Percentiles rank a stretch among this genome's conserved stretches.
Conservation (phyloP, 2,113 vertebrate species). For the Barnardius zonarius region DNA sequence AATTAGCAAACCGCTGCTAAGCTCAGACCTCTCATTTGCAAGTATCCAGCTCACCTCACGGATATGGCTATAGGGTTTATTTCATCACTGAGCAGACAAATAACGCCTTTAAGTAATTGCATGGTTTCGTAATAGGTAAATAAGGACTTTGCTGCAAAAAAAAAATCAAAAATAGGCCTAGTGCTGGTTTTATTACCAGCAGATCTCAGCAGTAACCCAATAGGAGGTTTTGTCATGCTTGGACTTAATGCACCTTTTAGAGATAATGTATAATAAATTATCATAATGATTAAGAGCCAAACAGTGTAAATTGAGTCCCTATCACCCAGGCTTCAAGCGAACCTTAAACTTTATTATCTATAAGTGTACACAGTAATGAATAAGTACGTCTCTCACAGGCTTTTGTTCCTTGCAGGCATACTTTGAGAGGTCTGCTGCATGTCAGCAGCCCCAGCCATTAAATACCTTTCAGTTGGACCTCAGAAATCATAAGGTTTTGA, state of each 20-base stretch:
- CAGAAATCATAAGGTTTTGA: background rate
- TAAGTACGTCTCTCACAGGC: background rate
- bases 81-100: background rate
- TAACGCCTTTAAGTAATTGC: background rate
- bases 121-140: background rate
- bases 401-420: background rate
- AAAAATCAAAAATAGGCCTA: background rate
- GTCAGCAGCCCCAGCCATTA: background rate
- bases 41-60: background rate
- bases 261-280: slow-evolving; percentile 10
- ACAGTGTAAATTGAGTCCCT: background rate
- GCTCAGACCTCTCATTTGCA: background rate
- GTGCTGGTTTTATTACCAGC: background rate
- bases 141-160: background rate
- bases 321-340: background rate
- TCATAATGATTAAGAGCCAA: slow-evolving; percentile 29
- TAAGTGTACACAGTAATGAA: background rate
- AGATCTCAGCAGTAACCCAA: background rate
- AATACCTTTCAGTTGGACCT: background rate
- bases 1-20: background rate
- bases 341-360: slow-evolving; percentile 16
- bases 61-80: background rate
- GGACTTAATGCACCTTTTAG: background rate
- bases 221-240: background rate
- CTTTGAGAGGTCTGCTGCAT: background rate